Evolutionary conservation across 2,888 invertebrate genomes (phyloP), one percentile per base, ranked within the genome.

Genomic region (Melinaea marsaeus): DNA sequence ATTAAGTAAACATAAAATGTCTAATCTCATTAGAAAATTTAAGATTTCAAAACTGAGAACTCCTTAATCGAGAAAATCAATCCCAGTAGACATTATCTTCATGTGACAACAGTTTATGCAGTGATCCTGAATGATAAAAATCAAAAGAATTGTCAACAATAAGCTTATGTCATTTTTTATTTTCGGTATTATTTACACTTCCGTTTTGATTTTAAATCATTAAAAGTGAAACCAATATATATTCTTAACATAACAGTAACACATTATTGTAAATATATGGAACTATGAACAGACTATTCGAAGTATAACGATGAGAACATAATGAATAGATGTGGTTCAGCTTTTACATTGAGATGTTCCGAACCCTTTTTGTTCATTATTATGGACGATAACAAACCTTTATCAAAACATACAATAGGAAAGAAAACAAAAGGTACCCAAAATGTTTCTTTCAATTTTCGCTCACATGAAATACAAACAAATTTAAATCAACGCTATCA

Each of bases 1-100:
- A 85, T 88, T 88, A 90, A 88, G 88, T 88, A 89, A 88, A 85
- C 86, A 87, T 88, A 85, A 85, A 84, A 83, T 81, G 81, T 79
- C 71, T 79, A 22, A 22, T 22, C 22, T 22, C 22, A 22, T 22
- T 22, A 22, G 1, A 22, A 22, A 22, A 22, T 22, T 22, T 22
- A 22, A 22, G 1, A 22, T 22, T 22, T 22, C 22, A 22, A 22
- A 22, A 22, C 22, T 22, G 22, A 22, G 22, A 22, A 22, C 22
- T 22, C 22, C 22, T 22, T n/a, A n/a, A n/a, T n/a, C 5, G 22
- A 22, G 22, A 22, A 22, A 22, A 22, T 22, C 22, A 22, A 22
- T 22, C 22, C 22, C 22, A 22, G 22, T 22, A 22, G 22, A 22
- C 22, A 22, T 22, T 22, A 22, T 22, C 22, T 22, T 22, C 22